Conservation (phyloP, 2,797 vertebrate genomes). For the Malacoraja senta region DNA sequence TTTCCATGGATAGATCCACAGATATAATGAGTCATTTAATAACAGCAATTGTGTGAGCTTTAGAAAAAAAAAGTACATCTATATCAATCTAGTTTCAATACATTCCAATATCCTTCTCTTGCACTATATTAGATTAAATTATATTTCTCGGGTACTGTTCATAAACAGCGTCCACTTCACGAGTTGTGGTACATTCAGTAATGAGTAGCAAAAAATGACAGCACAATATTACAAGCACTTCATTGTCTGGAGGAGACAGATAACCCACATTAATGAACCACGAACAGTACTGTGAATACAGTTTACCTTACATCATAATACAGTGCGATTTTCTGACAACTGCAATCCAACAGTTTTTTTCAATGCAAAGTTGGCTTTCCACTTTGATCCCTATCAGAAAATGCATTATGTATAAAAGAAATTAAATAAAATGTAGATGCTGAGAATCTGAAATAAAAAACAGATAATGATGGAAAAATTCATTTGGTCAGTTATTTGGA, state of each 20-base stretch:
- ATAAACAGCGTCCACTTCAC: neutral
- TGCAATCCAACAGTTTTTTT: neutral
- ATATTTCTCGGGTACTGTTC: neutral
- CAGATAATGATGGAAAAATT: too few relatives aligned
- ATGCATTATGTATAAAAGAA: neutral
- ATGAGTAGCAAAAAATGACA: neutral
- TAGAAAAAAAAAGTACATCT: neutral
- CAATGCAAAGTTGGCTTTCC: neutral
- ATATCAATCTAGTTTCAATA: neutral
- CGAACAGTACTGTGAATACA: neutral
- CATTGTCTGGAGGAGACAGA: neutral
- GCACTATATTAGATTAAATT: neutral
- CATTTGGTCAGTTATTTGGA: too few relatives aligned
- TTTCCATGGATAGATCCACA: neutral
- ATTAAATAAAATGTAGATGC: too few relatives aligned
- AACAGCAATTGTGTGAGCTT: neutral
- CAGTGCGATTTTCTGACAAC: neutral
- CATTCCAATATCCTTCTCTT: neutral
- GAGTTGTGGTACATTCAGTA: neutral
- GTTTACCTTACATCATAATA: neutral
- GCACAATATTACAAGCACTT: neutral
- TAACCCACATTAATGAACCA: too few relatives aligned
- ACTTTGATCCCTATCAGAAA: neutral
- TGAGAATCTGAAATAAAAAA: too few relatives aligned
- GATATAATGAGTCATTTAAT: constrained; percentile 10